These are phyloP conservation scores for Seriola rivoliana DNA, from an alignment of 2,113 vertebrate genomes.

Conservation along the genomic window DNA sequence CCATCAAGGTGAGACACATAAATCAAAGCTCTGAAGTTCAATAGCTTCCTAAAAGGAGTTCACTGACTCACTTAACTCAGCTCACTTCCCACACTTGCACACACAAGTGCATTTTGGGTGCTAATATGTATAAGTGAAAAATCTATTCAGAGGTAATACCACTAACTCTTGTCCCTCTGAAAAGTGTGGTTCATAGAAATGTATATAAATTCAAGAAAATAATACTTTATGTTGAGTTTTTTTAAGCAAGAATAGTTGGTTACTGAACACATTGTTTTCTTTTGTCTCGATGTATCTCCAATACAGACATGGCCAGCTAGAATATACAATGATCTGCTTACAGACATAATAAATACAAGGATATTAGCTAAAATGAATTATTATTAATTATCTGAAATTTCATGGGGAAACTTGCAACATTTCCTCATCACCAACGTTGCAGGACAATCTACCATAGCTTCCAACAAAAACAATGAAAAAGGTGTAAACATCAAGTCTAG, in stretches of 20 bases:
- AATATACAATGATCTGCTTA: not conserved
- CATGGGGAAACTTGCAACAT: too few relatives aligned
- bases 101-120: not conserved
- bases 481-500: not conserved
- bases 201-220: not conserved
- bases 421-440: not conserved
- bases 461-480: not conserved
- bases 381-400: not conserved
- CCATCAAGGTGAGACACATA: slow-evolving; percentile 59
- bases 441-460: not conserved
- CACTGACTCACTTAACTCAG: slow-evolving; percentile 18
- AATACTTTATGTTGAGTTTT: not conserved
- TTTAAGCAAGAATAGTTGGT: too few relatives aligned
- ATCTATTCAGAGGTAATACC: not conserved
- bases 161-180: not conserved
- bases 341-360: not conserved
- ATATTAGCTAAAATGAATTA: not conserved
- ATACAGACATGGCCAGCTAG: not conserved
- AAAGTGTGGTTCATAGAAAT: not conserved
- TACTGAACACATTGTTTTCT: not conserved
- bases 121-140: not conserved
- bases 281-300: slow-evolving; percentile 13
- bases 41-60: slow-evolving; percentile 43
- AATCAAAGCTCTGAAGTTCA: slow-evolving; percentile 57
- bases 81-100: not conserved